A percentile compares a stretch with the other conserved stretches of the same genome.
These are phyloP conservation scores for Augiades crinisus DNA, from an alignment of 2,888 invertebrate species.

Conservation along the genomic window DNA sequence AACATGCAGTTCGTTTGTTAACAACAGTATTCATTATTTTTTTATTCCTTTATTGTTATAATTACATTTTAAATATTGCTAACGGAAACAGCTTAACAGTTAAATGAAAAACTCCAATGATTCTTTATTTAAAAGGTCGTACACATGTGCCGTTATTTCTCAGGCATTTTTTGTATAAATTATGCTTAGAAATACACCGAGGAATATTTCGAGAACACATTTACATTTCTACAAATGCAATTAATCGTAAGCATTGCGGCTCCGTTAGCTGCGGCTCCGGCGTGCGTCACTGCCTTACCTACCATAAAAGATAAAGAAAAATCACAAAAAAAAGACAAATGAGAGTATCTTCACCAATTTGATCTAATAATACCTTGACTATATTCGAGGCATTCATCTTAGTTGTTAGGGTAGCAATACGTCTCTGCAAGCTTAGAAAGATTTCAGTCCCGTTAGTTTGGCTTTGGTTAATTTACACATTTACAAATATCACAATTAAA, in stretches of 20 bases:
- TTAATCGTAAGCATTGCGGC: neutral
- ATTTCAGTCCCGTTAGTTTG: too few relatives aligned
- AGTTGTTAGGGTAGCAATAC: too few relatives aligned
- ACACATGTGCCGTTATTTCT: neutral
- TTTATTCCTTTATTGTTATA: neutral
- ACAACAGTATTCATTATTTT: neutral
- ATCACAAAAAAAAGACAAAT: too few relatives aligned
- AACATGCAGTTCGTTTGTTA: too few relatives aligned
- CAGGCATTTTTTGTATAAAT: neutral
- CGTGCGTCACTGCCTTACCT: neutral
- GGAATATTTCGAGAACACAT: neutral
- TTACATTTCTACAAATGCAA: neutral
- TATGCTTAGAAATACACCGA: neutral
- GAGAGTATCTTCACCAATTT: too few relatives aligned
- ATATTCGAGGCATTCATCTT: too few relatives aligned
- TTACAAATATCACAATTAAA: too few relatives aligned
- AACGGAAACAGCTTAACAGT: slow-evolving; percentile 9
- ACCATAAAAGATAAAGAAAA: too few relatives aligned
- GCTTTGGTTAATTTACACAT: too few relatives aligned
- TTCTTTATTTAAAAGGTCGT: neutral
- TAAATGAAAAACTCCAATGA: neutral
- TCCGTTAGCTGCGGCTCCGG: neutral
- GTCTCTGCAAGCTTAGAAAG: too few relatives aligned
- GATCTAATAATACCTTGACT: too few relatives aligned
- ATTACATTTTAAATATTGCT: neutral